Evolutionary conservation across 2,797 vertebrate genomes (phyloP), one percentile per base, ranked within the genome.

Genomic region (Halcyon smyrnensis): DNA sequence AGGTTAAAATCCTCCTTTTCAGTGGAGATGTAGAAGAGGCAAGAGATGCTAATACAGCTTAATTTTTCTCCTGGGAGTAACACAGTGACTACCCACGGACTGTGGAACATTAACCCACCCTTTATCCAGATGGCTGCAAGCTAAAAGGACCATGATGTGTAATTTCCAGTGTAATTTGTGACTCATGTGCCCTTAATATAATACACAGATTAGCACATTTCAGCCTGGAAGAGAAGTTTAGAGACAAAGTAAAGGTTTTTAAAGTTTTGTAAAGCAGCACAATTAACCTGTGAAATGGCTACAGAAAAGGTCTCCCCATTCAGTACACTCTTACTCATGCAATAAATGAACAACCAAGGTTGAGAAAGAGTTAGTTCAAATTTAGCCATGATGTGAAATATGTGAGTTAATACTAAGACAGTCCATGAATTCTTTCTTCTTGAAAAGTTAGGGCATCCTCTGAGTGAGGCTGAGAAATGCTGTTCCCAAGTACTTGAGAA

Each of bases 141-240:
- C 76, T 73, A 59, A 60, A 89, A 89, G 89, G 60, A 83, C 54
- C 27, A 68, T 81, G 65, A 56, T 68, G 83, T 53, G 70, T 78
- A 41, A 88, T 95, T 93, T 73, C 69, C 79, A 79, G 4, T 32
- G 57, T 34, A 88, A 76, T 91, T 82, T 88, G 57, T 94, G 79
- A 78, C 45, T 88, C 54, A 16, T 43, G 59, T 79, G n/a, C 54
- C 79, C 69, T 62, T 75, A 50, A 87, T 84, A 75, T 51, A 51
- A 93, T 90, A n/a, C 3, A 1, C 0, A 2, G 68, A 80, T 80
- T 92, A 75, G 17, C 4, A 37, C 15, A 37, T 87, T 77, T 56
- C 84, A 91, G 73, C 62, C 36, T 89, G 69, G 57, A 75, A 93
- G 41, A 88, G 11, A 82, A 67, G 3, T 95, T 77, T 54, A 77